These are phyloP conservation scores for Enteromius viviparus DNA, from an alignment of 2,797 vertebrate genomes.

Conservation along the genomic window DNA sequence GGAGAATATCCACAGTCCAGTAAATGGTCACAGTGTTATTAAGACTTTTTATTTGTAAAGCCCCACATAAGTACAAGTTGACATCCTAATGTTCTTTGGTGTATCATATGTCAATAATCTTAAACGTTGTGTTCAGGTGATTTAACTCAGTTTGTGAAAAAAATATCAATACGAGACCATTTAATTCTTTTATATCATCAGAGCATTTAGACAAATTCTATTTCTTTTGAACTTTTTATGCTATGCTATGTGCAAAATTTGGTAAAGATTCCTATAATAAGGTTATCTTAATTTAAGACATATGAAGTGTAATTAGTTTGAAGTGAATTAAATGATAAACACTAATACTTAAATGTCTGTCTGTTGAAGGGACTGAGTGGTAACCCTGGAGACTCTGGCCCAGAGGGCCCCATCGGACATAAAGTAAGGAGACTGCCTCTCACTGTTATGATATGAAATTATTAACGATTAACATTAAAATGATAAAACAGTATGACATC, in stretches of 20 bases:
- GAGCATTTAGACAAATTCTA: neutral
- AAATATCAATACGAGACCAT: neutral
- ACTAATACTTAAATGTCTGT: neutral
- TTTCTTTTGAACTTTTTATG: neutral
- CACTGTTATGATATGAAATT: neutral
- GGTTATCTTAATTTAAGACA: neutral
- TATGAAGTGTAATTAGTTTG: neutral
- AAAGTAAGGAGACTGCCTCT: constrained; percentile 68
- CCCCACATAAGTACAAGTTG: neutral
- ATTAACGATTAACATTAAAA: neutral
- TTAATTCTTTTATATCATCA: neutral
- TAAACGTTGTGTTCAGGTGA: neutral
- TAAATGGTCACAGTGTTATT: neutral
- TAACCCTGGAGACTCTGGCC: constrained; percentile 70
- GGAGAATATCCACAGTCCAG: neutral
- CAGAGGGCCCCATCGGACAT: constrained; percentile 69
- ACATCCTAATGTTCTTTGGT: neutral
- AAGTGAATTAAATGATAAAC: neutral
- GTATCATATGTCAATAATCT: neutral
- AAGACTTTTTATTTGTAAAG: neutral
- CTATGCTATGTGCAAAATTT: neutral
- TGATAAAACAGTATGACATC: neutral
- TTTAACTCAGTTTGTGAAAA: neutral
- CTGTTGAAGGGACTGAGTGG: constrained; percentile 70
- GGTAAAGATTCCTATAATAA: neutral